Evolutionary conservation across 2,797 vertebrate species (phyloP).

Genomic region (Eospalax fontanierii): DNA sequence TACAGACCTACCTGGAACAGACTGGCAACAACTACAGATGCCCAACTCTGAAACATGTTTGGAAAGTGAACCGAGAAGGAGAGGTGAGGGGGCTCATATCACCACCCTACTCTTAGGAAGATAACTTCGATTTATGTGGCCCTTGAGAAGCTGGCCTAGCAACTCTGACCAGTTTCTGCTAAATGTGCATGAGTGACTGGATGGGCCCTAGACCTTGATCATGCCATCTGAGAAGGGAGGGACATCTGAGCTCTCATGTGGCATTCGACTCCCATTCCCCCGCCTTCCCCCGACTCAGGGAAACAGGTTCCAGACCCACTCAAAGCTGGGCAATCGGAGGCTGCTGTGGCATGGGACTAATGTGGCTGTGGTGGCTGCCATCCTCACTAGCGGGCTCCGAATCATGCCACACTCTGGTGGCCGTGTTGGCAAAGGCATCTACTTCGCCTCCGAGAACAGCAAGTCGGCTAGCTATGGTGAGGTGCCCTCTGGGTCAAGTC

Average conservation of each 20-base stretch:
- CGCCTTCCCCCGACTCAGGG: conserved; percentile 86
- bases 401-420: conserved; percentile 97
- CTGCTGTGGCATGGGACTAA: conserved; percentile 97
- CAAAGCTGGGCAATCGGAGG: conserved; percentile 92
- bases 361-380: conserved; percentile 94
- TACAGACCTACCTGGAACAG: conserved; percentile 91
- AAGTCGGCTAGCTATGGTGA: conserved; percentile 95
- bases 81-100: conserved; percentile 90
- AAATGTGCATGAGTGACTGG: neutral
- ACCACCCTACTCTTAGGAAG: neutral
- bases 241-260: neutral
- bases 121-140: neutral
- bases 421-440: conserved; percentile 95
- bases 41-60: conserved; percentile 90
- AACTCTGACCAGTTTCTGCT: neutral
- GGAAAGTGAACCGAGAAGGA: conserved; percentile 92
- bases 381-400: conserved; percentile 95
- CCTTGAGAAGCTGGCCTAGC: neutral
- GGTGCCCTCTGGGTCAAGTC: neutral
- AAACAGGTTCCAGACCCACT: conserved; percentile 90
- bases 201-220: neutral
- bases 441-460: conserved; percentile 95
- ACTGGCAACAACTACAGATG: conserved; percentile 85
- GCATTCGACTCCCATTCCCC: neutral
- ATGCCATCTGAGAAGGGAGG: neutral